These are phyloP conservation scores for Callaeas wilsoni DNA, from an alignment of 2,113 vertebrate genomes.

Conservation along the genomic window DNA sequence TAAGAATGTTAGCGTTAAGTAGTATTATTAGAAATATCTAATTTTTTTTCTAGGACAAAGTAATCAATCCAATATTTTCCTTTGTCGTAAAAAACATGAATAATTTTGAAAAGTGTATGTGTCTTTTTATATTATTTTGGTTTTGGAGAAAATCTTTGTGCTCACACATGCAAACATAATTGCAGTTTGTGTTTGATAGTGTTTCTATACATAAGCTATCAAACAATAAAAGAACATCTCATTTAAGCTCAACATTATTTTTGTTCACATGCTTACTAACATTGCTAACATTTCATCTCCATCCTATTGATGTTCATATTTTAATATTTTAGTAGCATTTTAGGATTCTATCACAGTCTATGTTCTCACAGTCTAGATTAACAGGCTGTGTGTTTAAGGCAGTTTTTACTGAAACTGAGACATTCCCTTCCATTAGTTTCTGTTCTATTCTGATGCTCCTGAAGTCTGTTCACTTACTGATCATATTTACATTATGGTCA, in stretches of 20 bases:
- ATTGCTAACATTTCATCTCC: background rate
- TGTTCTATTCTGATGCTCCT: background rate
- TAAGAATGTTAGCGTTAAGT: background rate
- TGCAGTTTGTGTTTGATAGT: background rate
- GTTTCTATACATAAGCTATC: background rate
- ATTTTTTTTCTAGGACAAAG: background rate
- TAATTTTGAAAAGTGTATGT: background rate
- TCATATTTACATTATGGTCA: background rate
- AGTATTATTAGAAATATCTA: background rate
- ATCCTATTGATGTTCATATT: background rate
- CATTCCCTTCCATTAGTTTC: background rate
- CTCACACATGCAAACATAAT: background rate
- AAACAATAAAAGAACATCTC: background rate
- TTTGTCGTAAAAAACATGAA: background rate
- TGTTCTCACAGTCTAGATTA: background rate
- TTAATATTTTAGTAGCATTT: background rate
- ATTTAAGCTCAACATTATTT: background rate
- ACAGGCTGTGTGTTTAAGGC: background rate
- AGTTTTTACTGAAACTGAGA: background rate
- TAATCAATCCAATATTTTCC: background rate
- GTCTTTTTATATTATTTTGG: background rate
- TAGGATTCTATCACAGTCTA: background rate
- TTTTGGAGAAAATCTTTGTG: background rate
- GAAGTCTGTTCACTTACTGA: background rate
- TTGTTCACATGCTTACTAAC: background rate